Conservation (phyloP, 2,113 vertebrate species). For the Anoplopoma fimbria region DNA sequence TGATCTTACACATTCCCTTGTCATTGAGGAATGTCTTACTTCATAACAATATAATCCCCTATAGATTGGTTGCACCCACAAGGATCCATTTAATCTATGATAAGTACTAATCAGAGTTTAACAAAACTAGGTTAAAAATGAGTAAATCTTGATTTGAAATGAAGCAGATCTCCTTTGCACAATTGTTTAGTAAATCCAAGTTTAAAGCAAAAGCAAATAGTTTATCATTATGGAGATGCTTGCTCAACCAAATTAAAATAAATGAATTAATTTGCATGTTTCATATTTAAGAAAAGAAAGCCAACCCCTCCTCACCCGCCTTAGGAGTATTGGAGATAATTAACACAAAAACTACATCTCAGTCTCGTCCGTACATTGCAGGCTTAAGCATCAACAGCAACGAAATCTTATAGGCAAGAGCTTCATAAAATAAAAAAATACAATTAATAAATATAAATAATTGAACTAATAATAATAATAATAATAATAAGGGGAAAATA, state of each 20-base stretch:
- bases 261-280: not conserved
- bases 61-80: not conserved
- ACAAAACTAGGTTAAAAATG: not conserved
- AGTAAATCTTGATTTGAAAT: not conserved
- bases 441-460: too few relatives aligned
- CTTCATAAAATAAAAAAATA: too few relatives aligned
- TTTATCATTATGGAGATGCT: not conserved
- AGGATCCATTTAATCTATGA: not conserved
- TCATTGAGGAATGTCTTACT: not conserved
- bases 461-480: too few relatives aligned
- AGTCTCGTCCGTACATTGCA: too few relatives aligned
- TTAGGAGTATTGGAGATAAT: too few relatives aligned
- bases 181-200: too few relatives aligned
- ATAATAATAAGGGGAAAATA: too few relatives aligned
- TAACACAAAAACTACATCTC: too few relatives aligned
- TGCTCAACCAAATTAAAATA: not conserved
- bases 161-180: not conserved
- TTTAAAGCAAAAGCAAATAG: not conserved
- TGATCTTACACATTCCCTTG: slow-evolving; percentile 11
- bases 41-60: not conserved
- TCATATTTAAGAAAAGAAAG: not conserved
- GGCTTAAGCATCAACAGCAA: too few relatives aligned
- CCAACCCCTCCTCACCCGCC: too few relatives aligned
- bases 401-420: too few relatives aligned
- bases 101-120: not conserved